Percentiles rank a stretch among this genome's conserved stretches.
Evolutionary conservation across 1,140 invertebrate genomes (phyloP).

Genomic region (Maconellicoccus hirsutus): DNA sequence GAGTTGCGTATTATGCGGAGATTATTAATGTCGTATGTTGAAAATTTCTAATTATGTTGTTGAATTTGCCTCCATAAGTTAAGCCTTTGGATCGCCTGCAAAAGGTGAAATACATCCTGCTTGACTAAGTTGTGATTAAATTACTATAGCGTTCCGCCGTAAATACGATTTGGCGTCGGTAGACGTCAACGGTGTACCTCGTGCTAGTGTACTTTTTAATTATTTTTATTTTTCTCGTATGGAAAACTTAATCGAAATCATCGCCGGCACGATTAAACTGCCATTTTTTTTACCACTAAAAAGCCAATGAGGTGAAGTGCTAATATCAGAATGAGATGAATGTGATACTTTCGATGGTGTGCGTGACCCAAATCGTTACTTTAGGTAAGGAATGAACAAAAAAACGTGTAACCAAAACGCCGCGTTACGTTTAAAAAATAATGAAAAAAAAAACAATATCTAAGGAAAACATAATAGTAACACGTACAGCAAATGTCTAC

Average conservation of each 20-base stretch:
- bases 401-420: constrained; percentile 3
- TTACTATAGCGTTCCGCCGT: background rate
- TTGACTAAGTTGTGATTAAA: background rate
- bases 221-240: no score
- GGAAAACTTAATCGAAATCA: no score
- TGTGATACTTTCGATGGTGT: background rate
- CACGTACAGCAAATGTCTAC: constrained; percentile 2
- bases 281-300: background rate
- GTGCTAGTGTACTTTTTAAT: no score
- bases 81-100: background rate
- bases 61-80: background rate
- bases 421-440: background rate
- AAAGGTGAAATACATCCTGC: background rate
- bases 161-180: background rate
- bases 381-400: background rate
- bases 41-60: no score
- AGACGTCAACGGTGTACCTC: no score
- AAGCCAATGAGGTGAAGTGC: no score
- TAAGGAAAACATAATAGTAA: background rate
- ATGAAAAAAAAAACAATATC: background rate
- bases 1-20: no score
- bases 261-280: no score
- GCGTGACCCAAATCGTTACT: background rate
- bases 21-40: no score
- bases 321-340: background rate